Base-by-base conservation (phyloP, 2,113 vertebrate species). In the Oncorhynchus tshawytscha region DNA sequence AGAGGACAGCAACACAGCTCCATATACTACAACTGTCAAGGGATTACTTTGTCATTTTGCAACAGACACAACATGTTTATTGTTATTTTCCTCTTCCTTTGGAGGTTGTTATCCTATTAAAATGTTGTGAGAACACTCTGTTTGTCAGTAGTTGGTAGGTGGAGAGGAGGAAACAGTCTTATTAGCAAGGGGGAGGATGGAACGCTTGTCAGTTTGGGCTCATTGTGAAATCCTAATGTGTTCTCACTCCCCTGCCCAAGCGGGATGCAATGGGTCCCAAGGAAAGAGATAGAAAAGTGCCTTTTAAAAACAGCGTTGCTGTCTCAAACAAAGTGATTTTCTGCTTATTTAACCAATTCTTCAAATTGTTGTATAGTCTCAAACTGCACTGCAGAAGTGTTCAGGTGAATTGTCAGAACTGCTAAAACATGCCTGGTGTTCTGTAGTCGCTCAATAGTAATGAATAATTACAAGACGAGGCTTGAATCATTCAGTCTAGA, bases 1-100 rank as follows among this genome's bases (percentile, higher is more conserved):
- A n/a, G 59, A 62, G 59, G n/a, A 62, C 20, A 62, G 59, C n/a
- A 62, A n/a, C 59, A 13, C 59, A 62, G n/a, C 59, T 9, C 59
- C 18, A 16, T 4, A 20, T 57, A 57, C 4, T 62, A 64, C 57
- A 29, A 18, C 12, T 76, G 80, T 71, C 76, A 3, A 67, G 87
- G 87, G 78, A 86, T 67, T 54, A 27, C 20, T 34, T 31, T 74
- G 80, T 76, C 73, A 84, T 83, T 68, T 81, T 72, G 74, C 81
- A 80, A 81, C 57, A 79, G 83, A 86, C 81, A 89, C 82, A 85
- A 87, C 86, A 86, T 86, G 84, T 88, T 88, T 83, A 80, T 82
- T 78, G 81, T 86, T 79, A 25, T 74, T 54, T 76, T 71, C 72
- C 16, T 16, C 71, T 87, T 82, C 83, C 83, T 78, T 70, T 48